Evolutionary conservation across 64 coral and sea anemone genomes (phyloP), one percentile per base, ranked within the genome.

Genomic region (Porites australiensis): DNA sequence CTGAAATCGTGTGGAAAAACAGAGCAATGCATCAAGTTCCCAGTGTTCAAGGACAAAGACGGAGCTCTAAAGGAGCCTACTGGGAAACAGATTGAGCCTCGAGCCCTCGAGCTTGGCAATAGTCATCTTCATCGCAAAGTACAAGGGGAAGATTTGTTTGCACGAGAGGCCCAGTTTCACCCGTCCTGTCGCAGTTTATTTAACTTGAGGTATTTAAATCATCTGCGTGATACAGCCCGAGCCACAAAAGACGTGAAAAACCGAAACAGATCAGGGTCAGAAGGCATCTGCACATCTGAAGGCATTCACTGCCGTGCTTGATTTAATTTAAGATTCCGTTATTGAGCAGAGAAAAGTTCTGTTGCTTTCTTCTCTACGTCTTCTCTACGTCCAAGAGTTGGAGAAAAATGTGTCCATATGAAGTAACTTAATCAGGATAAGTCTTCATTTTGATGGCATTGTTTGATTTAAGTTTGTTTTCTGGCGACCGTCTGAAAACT

Each of bases 1-100:
- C 6, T 43, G 2, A 81, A 91, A 69, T 19, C 13, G 72, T 59
- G 64, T 64, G 46, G 89, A 69, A 84, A 92, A 83, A 92, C 68
- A 69, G 79, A 92, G 70, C 89, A 50, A 58, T 92, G 89, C 51
- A n/a, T n/a, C n/a, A n/a, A n/a, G n/a, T n/a, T n/a, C n/a, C n/a
- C n/a, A n/a, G n/a, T n/a, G n/a, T n/a, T n/a, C n/a, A n/a, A n/a
- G n/a, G n/a, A n/a, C n/a, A n/a, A n/a, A n/a, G n/a, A n/a, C n/a
- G n/a, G n/a, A n/a, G n/a, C n/a, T n/a, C n/a, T n/a, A n/a, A n/a
- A n/a, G n/a, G n/a, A n/a, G n/a, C n/a, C n/a, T n/a, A n/a, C n/a
- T n/a, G n/a, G n/a, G n/a, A n/a, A n/a, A n/a, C n/a, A n/a, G n/a
- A n/a, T n/a, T n/a, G n/a, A n/a, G n/a, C n/a, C n/a, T n/a, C n/a